Percentiles rank a stretch among this genome's conserved stretches.
These are phyloP conservation scores for Sweltsa coloradensis DNA, from an alignment of 1,140 invertebrate species.

Conservation along the genomic window DNA sequence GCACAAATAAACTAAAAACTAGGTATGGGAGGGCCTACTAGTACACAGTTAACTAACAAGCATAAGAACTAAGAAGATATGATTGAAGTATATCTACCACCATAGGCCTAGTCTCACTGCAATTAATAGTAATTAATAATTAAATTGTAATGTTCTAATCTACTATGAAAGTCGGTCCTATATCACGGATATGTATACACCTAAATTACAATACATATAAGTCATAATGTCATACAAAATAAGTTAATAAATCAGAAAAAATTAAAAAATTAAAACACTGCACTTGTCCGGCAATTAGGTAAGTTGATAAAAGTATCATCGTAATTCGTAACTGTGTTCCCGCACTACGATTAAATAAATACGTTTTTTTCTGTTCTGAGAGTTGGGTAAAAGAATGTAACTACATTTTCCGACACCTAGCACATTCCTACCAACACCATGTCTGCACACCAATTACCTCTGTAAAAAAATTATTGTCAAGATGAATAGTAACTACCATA, in stretches of 20 bases:
- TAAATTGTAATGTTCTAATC: background rate
- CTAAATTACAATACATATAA: no score
- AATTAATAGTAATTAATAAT: background rate
- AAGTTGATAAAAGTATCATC: background rate
- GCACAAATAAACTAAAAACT: background rate
- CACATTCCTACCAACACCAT: background rate
- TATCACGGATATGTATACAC: no score
- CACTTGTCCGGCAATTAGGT: background rate
- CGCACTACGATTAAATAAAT: background rate
- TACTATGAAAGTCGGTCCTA: no score
- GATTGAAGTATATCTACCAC: background rate
- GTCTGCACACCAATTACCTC: background rate
- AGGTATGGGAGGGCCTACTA: no score
- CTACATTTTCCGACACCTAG: background rate
- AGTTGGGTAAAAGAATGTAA: background rate
- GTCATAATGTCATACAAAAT: no score
- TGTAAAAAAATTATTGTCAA: constrained; percentile 12
- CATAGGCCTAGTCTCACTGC: background rate
- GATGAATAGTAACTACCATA: background rate
- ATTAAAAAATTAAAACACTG: background rate
- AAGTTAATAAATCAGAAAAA: background rate
- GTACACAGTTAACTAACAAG: no score
- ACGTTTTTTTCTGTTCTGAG: no score
- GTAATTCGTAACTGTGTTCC: background rate
- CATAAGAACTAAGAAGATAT: background rate